Evolutionary conservation across 2,888 invertebrate species (phyloP).

Genomic region (Endomychus coccineus): DNA sequence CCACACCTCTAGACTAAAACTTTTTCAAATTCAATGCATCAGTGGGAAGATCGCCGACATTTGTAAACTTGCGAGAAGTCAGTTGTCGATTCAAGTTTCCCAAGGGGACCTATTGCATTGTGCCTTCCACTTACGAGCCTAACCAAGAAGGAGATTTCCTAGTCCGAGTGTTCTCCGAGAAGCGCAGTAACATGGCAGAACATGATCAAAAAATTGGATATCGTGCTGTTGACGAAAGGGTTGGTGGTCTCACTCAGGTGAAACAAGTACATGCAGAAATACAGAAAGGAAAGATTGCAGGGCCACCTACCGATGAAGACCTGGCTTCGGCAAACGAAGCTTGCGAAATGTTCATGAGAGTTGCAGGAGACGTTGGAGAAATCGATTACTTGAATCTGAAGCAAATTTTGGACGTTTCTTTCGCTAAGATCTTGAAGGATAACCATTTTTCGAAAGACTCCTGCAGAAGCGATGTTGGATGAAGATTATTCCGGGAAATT

Average conservation of each 20-base stretch:
- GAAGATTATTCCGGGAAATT: slow-evolving; percentile 85
- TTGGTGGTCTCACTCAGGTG: too few relatives aligned
- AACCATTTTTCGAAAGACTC: slow-evolving; percentile 84
- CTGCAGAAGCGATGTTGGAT: slow-evolving; percentile 85
- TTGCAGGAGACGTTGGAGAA: slow-evolving; percentile 86
- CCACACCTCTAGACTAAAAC: slow-evolving; percentile 69
- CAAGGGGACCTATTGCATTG: slow-evolving; percentile 89
- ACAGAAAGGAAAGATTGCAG: too few relatives aligned
- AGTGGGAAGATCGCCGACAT: slow-evolving; percentile 83
- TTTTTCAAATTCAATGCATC: slow-evolving; percentile 96
- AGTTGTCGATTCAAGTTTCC: slow-evolving; percentile 87
- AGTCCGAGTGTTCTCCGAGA: slow-evolving; percentile 91
- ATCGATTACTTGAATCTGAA: slow-evolving; percentile 91
- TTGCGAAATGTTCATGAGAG: too few relatives aligned
- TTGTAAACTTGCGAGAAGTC: slow-evolving; percentile 93
- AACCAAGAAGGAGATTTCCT: slow-evolving; percentile 95
- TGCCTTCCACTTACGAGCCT: slow-evolving; percentile 95
- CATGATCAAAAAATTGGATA: slow-evolving; percentile 84
- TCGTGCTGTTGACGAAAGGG: slow-evolving; percentile 72
- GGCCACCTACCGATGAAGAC: too few relatives aligned
- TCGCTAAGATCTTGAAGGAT: slow-evolving; percentile 56
- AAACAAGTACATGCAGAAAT: too few relatives aligned
- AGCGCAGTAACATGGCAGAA: slow-evolving; percentile 79
- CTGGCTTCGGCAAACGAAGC: too few relatives aligned
- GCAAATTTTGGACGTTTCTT: slow-evolving; percentile 66